Conservation (phyloP, 2,888 invertebrate species). For the Monoplex corrugatus region DNA sequence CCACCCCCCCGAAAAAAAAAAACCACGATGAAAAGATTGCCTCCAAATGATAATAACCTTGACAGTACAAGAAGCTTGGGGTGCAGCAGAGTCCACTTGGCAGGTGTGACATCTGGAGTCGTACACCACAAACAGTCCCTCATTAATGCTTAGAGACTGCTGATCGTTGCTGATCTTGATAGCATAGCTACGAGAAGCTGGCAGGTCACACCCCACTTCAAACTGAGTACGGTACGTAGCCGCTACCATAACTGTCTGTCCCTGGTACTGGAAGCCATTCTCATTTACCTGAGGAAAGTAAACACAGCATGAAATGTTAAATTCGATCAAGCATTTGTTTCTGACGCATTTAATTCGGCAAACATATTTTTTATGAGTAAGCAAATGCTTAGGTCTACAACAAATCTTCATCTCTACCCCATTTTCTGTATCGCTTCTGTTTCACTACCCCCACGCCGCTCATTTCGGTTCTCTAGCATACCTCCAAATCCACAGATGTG, state of each 20-base stretch:
- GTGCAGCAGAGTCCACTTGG: slow-evolving; percentile 35
- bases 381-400: no score
- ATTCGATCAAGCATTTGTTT: no score
- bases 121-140: slow-evolving; percentile 58
- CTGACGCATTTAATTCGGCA: no score
- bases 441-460: no score
- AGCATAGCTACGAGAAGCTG: slow-evolving; percentile 57
- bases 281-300: slow-evolving; percentile 49
- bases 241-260: not conserved
- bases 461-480: no score
- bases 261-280: slow-evolving; percentile 44
- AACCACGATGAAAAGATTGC: not conserved
- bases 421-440: no score
- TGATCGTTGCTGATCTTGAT: slow-evolving; percentile 61
- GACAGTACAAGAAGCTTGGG: slow-evolving; percentile 55
- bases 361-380: no score
- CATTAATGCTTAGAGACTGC: slow-evolving; percentile 35
- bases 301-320: not conserved
- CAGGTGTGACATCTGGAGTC: slow-evolving; percentile 58
- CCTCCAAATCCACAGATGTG: no score
- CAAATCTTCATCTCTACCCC: no score
- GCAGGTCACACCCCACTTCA: slow-evolving; percentile 57
- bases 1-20: not conserved
- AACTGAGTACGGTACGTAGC: slow-evolving; percentile 55
- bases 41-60: slow-evolving; percentile 55